Percentiles rank a stretch among this genome's conserved stretches.
Evolutionary conservation across 2,888 invertebrate species (phyloP).

Genomic region (Choreutis nemorana): DNA sequence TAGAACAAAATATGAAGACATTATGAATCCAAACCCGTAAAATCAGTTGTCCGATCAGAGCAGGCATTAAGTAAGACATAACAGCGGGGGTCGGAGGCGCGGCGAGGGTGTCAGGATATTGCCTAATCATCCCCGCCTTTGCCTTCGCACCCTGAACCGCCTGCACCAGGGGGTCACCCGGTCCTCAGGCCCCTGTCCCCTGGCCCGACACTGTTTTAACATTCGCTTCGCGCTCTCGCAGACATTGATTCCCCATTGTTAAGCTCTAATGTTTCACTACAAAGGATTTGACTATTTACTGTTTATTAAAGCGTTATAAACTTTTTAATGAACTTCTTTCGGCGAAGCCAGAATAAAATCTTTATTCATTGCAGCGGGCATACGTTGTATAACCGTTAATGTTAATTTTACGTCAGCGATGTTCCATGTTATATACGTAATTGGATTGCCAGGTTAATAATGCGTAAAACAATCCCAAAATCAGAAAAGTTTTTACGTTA

Average conservation of each 20-base stretch:
- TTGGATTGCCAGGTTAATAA: constrained; percentile 61
- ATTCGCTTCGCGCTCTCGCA: too few species aligned
- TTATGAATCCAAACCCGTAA: not conserved
- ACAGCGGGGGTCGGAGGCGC: constrained; percentile 28
- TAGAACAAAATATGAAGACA: not conserved
- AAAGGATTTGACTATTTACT: constrained; percentile 20
- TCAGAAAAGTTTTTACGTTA: constrained; percentile 43
- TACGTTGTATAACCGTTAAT: not conserved
- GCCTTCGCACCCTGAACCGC: constrained; percentile 34
- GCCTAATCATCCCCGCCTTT: constrained; percentile 62
- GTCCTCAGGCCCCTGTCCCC: too few species aligned
- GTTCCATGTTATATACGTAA: constrained; percentile 50
- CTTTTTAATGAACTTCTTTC: not conserved
- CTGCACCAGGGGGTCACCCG: too few species aligned
- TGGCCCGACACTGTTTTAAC: too few species aligned
- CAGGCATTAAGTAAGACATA: constrained; percentile 9
- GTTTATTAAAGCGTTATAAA: constrained; percentile 12
- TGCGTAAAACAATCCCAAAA: constrained; percentile 61
- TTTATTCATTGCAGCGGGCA: too few species aligned
- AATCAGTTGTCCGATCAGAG: not conserved
- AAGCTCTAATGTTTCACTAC: constrained; percentile 29
- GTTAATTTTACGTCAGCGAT: constrained; percentile 20
- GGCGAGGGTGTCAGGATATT: constrained; percentile 52
- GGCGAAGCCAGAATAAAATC: too few species aligned
- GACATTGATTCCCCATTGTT: constrained; percentile 51